Conservation (phyloP, 1,140 invertebrate genomes). For the Magallana angulata region DNA sequence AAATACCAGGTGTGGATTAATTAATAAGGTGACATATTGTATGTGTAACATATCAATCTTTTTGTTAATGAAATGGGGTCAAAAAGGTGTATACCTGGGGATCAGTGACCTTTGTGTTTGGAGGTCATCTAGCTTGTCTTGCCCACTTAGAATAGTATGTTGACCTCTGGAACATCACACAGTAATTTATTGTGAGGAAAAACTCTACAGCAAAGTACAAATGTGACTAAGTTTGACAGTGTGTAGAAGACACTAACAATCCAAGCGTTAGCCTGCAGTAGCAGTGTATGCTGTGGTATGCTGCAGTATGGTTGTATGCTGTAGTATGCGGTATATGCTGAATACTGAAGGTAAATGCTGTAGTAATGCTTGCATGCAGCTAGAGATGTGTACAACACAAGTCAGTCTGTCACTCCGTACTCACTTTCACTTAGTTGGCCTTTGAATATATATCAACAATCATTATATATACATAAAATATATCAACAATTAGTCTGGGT, state of each 20-base stretch:
- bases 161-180: background rate
- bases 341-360: background rate
- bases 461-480: background rate
- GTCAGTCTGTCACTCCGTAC: background rate
- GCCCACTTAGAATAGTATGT: background rate
- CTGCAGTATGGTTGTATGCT: background rate
- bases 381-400: background rate
- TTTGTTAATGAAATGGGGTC: background rate
- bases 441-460: constrained; percentile 13
- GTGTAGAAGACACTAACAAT: background rate
- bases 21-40: no score
- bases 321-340: background rate
- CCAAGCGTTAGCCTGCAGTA: constrained; percentile 14
- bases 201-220: background rate
- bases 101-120: background rate
- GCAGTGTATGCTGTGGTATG: background rate
- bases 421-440: background rate
- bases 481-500: no score
- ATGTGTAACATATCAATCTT: background rate
- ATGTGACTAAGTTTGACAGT: background rate
- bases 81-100: background rate
- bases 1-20: no score
- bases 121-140: constrained; percentile 1
- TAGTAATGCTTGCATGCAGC: background rate
- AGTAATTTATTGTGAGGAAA: background rate